Percentiles rank a stretch among this genome's conserved stretches.
phyloP scores from a whole-genome alignment of 2,797 vertebrate species.

The Masticophis lateralis region DNA sequence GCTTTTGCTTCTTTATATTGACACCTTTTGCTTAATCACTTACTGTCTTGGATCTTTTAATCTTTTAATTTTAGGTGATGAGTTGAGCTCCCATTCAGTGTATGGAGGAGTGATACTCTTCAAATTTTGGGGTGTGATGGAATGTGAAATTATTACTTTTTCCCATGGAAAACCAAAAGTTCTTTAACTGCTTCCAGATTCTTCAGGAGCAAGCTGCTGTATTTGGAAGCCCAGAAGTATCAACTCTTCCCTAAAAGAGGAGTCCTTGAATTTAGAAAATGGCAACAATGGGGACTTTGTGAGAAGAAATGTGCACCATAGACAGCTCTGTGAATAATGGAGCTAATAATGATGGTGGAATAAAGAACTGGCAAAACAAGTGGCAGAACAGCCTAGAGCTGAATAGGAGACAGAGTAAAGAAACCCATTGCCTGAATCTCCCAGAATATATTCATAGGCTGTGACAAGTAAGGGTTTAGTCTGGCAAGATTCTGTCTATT shows the following conservation, averaged over 20 bases:
- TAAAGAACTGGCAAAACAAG: background rate
- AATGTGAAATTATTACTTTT: background rate
- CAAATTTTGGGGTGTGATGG: background rate
- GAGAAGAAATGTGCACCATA: background rate
- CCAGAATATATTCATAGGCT: background rate
- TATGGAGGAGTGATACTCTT: background rate
- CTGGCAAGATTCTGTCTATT: background rate
- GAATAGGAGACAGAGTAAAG: background rate
- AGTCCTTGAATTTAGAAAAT: background rate
- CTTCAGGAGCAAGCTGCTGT: background rate
- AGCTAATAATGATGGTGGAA: background rate
- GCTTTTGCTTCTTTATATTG: background rate
- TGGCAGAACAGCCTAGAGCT: background rate
- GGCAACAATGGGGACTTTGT: background rate
- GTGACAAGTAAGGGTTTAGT: background rate
- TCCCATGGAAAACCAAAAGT: background rate
- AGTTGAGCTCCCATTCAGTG: background rate
- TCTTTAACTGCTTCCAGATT: background rate
- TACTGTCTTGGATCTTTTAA: background rate
- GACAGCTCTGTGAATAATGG: background rate
- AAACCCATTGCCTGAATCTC: background rate
- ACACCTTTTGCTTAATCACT: background rate
- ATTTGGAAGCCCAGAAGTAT: background rate
- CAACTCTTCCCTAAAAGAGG: background rate
- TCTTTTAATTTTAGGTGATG: background rate